Conservation (phyloP, 2,797 vertebrate genomes). For the Psittacula derbiana region DNA sequence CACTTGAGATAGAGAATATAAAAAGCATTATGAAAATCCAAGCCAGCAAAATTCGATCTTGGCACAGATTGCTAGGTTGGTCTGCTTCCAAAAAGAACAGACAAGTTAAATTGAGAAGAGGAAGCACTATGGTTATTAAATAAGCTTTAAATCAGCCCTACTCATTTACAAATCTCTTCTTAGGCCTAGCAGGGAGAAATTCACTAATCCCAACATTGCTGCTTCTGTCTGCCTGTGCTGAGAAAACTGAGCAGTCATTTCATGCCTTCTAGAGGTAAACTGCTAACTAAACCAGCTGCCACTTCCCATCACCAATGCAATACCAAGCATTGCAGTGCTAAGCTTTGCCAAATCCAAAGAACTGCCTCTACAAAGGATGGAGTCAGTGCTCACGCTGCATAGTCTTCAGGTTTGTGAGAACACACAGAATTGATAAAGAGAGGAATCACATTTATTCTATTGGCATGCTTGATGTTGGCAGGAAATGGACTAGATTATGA, state of each 20-base stretch:
- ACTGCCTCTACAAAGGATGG: not conserved
- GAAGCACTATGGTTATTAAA: constrained; percentile 60
- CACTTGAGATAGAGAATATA: constrained; percentile 65
- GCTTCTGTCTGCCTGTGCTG: not conserved
- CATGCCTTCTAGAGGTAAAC: not conserved
- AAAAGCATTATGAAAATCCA: constrained; percentile 69
- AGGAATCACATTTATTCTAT: not conserved
- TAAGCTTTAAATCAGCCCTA: constrained; percentile 61
- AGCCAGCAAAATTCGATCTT: constrained; percentile 54
- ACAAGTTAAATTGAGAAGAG: constrained; percentile 72
- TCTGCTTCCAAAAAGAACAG: constrained; percentile 67
- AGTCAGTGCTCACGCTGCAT: not conserved
- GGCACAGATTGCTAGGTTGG: constrained; percentile 61
- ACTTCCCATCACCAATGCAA: not conserved
- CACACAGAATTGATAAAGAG: not conserved
- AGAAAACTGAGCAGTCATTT: not conserved
- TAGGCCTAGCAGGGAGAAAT: constrained; percentile 8
- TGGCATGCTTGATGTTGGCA: not conserved
- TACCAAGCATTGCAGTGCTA: not conserved
- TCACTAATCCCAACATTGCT: not conserved
- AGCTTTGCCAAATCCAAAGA: not conserved
- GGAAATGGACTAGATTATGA: not conserved
- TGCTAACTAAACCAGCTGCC: not conserved
- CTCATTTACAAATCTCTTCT: constrained; percentile 44
- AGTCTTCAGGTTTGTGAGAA: not conserved